Evolutionary conservation across 2,113 vertebrate species (phyloP), one percentile per base, ranked within the genome.

Genomic region (Paracanthobrama guichenoti): DNA sequence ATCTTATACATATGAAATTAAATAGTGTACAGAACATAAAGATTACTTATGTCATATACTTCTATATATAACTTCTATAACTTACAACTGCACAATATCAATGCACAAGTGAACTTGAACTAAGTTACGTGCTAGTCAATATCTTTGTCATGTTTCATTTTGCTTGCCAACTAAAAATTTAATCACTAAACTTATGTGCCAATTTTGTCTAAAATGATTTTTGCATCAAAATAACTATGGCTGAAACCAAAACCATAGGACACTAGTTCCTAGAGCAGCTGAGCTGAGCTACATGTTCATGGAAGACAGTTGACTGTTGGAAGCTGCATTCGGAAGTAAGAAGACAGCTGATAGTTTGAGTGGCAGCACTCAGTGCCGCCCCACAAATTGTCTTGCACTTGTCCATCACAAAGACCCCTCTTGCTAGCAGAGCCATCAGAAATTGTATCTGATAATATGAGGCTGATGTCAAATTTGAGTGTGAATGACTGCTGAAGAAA

Each of bases 381-480:
- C 39, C 57, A 42, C 57, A 79, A 46, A 62, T 44, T 79, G 59
- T 64, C 57, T 79, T 79, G 42, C 59, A 53, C 77, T 64, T 64
- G 77, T 79, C 77, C 57, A 64, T 79, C 57, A 79, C 35, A 62
- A 44, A 79, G 13, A 79, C 1, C 77, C 35, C 57, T 79, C 57
- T 24, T 46, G 35, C 77, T 26, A 44, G 57, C n/a, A 16, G n/a
- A 44, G 39, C 77, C 3, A 7, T 64, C 77, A 62, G 76, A 64
- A 79, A 46, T 28, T 44, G n/a, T 79, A n/a, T 79, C 57, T 62
- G 39, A 62, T 64, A 64, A 64, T 62, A 64, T 64, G 39, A 79
- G 39, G 28, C n/a, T 24, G 55, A 57, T 59, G 75, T 59, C n/a
- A n/a, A 59, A 79, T 60, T 44, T 64, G 57, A 62, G 39, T 46